A percentile compares a stretch with the other conserved stretches of the same genome.
phyloP scores from a whole-genome alignment of 2,888 invertebrate species.

The Cyclophora albipunctata region DNA sequence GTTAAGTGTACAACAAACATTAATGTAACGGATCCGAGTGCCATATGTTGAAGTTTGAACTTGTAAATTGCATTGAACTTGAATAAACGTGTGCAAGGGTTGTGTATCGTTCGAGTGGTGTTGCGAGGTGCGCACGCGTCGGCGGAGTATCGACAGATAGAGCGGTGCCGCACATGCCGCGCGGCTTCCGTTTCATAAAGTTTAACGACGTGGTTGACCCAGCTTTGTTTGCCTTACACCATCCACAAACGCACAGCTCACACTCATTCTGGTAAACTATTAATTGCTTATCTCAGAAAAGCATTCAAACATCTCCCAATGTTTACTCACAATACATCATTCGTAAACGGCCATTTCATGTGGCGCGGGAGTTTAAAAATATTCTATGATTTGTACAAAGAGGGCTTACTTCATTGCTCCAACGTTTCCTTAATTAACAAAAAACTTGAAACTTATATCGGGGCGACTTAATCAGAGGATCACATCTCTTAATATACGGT shows the following conservation, averaged over 20 bases:
- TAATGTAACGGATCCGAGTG: no score
- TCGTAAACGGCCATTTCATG: no score
- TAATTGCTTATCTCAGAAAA: conserved; percentile 46
- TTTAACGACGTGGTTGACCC: conserved; percentile 73
- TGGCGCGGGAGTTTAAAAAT: conserved; percentile 2
- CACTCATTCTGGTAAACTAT: conserved; percentile 57
- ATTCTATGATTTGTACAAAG: conserved; percentile 14
- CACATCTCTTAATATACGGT: conserved; percentile 72
- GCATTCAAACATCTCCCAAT: not conserved
- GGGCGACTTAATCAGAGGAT: conserved; percentile 70
- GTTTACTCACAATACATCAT: no score
- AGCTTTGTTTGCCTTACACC: conserved; percentile 67
- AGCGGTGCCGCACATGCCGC: conserved; percentile 58
- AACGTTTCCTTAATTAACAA: conserved; percentile 64
- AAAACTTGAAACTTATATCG: conserved; percentile 55
- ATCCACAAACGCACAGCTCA: conserved; percentile 62
- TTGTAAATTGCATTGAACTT: no score
- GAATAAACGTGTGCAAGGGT: conserved; percentile 14
- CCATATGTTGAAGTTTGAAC: no score
- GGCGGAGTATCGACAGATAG: conserved; percentile 61
- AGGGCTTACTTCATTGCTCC: conserved; percentile 22
- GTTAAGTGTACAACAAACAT: no score
- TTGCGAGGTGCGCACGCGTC: conserved; percentile 42
- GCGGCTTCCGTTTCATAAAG: conserved; percentile 72
- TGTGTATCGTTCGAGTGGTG: conserved; percentile 1